phyloP scores from a whole-genome alignment of 1,140 invertebrate genomes.

The Meloidogyne floridensis region DNA sequence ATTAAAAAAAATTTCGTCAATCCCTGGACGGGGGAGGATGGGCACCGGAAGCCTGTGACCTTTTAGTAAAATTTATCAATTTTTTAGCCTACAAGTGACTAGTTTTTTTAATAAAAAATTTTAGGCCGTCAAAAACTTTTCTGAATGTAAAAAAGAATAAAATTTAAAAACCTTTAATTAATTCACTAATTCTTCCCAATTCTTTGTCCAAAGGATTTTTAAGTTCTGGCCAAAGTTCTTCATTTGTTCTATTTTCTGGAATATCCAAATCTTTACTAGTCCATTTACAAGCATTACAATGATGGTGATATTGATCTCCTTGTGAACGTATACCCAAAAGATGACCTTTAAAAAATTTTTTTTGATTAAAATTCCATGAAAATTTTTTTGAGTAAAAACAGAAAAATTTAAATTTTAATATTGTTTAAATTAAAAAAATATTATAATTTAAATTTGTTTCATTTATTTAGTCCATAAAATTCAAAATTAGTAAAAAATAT shows the following conservation, averaged over 20 bases:
- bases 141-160: too few relatives aligned
- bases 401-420: constrained; percentile 11
- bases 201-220: constrained; percentile 43
- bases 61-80: too few relatives aligned
- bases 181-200: constrained; percentile 31
- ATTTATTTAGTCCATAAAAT: too few relatives aligned
- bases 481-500: too few relatives aligned
- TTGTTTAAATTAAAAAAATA: not conserved
- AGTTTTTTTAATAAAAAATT: too few relatives aligned
- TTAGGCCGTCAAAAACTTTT: too few relatives aligned
- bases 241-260: constrained; percentile 22
- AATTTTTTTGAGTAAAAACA: constrained; percentile 29
- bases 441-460: too few relatives aligned
- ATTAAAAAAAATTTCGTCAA: too few relatives aligned
- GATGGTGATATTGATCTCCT: constrained; percentile 47
- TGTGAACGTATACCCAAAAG: constrained; percentile 33
- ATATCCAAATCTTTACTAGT: constrained; percentile 38
- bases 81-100: too few relatives aligned
- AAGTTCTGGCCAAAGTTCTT: constrained; percentile 35
- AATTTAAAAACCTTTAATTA: constrained; percentile 33
- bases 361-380: constrained; percentile 14
- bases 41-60: too few relatives aligned
- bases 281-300: constrained; percentile 48
- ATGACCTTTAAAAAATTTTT: constrained; percentile 17
- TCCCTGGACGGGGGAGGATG: too few relatives aligned